Conservation (phyloP, 2,113 vertebrate species). For the Chlorodrepanis virens region DNA sequence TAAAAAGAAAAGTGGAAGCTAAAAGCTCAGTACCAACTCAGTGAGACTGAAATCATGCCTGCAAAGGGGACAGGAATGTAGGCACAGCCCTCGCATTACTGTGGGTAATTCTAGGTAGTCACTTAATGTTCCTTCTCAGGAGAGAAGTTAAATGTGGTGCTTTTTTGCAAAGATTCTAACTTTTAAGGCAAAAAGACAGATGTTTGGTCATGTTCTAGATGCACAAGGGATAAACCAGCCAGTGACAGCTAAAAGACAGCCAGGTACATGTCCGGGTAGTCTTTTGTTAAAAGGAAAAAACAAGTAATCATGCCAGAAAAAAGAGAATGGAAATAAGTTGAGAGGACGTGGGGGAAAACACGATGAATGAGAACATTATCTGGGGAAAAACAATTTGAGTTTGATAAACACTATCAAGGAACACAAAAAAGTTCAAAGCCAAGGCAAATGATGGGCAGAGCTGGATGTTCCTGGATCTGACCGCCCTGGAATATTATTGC, state of each 20-base stretch:
- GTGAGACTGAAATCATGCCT: not conserved
- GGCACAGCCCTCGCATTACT: not conserved
- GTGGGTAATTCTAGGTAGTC: not conserved
- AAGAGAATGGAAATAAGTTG: not conserved
- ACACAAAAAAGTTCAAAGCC: not conserved
- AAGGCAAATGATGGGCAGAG: not conserved
- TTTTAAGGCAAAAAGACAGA: not conserved
- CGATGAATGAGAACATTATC: not conserved
- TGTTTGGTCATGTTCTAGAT: not conserved
- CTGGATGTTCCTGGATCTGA: not conserved
- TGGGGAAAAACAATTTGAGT: not conserved
- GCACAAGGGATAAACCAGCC: not conserved
- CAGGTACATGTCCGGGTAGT: not conserved
- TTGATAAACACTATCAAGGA: not conserved
- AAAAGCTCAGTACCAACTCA: not conserved
- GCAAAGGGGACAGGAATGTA: fast-evolving
- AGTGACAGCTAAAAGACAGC: not conserved
- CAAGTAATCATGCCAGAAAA: not conserved
- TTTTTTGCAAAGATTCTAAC: not conserved
- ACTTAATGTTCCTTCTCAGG: not conserved
- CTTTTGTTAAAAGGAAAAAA: not conserved
- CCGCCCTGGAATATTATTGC: not conserved
- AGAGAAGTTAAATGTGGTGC: not conserved
- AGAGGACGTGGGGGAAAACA: not conserved
- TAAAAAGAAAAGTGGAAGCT: not conserved